Evolutionary conservation across 2,797 vertebrate species (phyloP), one percentile per base, ranked within the genome.

Genomic region (Peromyscus melanophrys): DNA sequence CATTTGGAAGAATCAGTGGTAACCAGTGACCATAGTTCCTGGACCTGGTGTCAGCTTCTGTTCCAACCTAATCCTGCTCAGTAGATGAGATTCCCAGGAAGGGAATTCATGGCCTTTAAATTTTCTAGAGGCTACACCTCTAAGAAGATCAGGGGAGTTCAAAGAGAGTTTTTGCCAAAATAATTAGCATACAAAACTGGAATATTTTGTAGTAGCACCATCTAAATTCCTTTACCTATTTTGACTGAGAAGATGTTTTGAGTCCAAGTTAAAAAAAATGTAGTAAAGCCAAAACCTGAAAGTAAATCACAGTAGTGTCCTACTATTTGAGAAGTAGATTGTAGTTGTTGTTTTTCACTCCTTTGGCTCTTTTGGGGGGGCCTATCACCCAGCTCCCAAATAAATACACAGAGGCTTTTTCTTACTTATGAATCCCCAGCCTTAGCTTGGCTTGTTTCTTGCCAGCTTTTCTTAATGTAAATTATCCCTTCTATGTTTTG

Each of bases 161-260:
- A 57, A 67, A 65, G 29, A 59, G 46, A 40, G 25, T 63, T 49
- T 84, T 21, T 13, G 11, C n/a, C 10, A 77, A 85, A 63, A 43
- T 49, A 40, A 77, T 75, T 37, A 76, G 12, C 12, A 76, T 55
- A 34, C 57, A 27, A 37, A 61, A 52, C n/a, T 84, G 21, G 10
- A 29, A 63, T 52, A 37, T 76, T 85, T 52, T 92, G 25, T 63
- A 83, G 6, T 63, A 17, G 34, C 34, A 76, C 61, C 46, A 52
- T 75, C 6, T 55, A 55, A 40, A 76, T 23, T 40, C 2, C 23
- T 40, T 55, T 21, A 84, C 49, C 14, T 85, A 49, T 29, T 73
- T 87, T 95, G 31, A 17, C n/a, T 55, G 31, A 92, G 83, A n/a
- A 76, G 73, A 59, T 83, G 75, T n/a, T 91, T 89, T 57, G 25